Evolutionary conservation across 1,140 invertebrate genomes (phyloP), one percentile per base, ranked within the genome.

Genomic region (Chionoecetes opilio): DNA sequence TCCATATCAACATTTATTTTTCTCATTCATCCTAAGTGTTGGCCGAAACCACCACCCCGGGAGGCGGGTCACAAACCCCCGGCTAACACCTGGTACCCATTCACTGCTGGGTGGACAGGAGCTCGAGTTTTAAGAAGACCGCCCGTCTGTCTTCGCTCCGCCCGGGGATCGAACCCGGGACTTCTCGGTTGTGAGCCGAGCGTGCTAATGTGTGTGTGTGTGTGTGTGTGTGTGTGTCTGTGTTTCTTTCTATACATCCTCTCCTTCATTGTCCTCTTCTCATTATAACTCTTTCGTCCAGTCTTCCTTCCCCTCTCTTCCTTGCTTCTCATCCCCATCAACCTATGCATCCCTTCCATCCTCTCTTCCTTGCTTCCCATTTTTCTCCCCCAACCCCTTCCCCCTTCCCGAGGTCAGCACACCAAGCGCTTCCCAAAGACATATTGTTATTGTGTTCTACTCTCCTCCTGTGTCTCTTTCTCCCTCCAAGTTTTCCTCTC

Each of bases 381-480:
- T 26, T 8, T 21, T 38, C 53, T 82, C 29, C 32, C 53, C 31
- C 63, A 11, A 29, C 32, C 35, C 35, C 21, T 26, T 82, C 75
- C n/a, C 14, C 82, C 26, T 14, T 35, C 17, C 63, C 89, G 38
- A 11, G n/a, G 17, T 53, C 53, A 75, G 17, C 38, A 63, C 32
- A n/a, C 63, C 63, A n/a, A n/a, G 21, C 89, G 31, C 38, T 53
- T 63, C 38, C 41, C 41, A 63, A 41, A 91, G 89, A 91, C 41
- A 41, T 38, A 88, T 41, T 35, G 86, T 88, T 88, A 88, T 88
- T 75, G 63, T 75, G 63, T 75, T 38, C 87, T 86, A 35, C 85
- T 86, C 32, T 86, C 35, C 85, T 38, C 35, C 85, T 86, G 32
- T 35, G 32, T 86, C 85, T 86, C 85, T 86, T 38, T 86, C 85